These are phyloP conservation scores for Coccyzus lansbergi DNA, from an alignment of 2,797 vertebrate species.

Conservation along the genomic window DNA sequence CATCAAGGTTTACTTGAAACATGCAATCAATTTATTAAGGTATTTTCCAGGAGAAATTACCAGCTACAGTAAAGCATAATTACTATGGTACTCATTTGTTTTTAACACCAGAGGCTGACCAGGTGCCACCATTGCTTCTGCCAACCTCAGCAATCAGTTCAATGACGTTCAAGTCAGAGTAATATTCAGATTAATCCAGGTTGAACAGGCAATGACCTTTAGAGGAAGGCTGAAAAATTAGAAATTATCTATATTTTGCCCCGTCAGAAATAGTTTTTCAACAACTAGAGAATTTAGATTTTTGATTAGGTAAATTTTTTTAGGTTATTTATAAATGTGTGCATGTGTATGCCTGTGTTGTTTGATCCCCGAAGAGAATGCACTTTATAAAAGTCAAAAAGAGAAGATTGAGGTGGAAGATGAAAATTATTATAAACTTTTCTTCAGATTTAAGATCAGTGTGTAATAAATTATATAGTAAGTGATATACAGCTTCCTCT, in stretches of 20 bases:
- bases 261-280: not conserved
- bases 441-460: not conserved
- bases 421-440: not conserved
- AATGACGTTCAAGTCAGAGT: not conserved
- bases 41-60: constrained; percentile 41
- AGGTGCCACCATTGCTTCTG: constrained; percentile 1
- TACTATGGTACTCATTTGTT: not conserved
- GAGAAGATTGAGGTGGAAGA: not conserved
- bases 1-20: constrained; percentile 3
- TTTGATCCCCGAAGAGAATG: not conserved
- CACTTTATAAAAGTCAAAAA: not conserved
- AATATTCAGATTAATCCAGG: not conserved
- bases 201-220: not conserved
- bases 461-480: not conserved
- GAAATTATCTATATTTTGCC: not conserved
- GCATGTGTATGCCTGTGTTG: not conserved
- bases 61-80: not conserved
- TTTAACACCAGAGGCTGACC: not conserved
- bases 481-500: not conserved
- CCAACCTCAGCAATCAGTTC: not conserved
- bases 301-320: not conserved
- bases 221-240: not conserved
- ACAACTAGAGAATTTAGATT: not conserved
- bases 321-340: not conserved
- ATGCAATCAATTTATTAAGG: constrained; percentile 36